phyloP scores from a whole-genome alignment of 2,797 vertebrate genomes.

The Loris lydekkerianus region DNA sequence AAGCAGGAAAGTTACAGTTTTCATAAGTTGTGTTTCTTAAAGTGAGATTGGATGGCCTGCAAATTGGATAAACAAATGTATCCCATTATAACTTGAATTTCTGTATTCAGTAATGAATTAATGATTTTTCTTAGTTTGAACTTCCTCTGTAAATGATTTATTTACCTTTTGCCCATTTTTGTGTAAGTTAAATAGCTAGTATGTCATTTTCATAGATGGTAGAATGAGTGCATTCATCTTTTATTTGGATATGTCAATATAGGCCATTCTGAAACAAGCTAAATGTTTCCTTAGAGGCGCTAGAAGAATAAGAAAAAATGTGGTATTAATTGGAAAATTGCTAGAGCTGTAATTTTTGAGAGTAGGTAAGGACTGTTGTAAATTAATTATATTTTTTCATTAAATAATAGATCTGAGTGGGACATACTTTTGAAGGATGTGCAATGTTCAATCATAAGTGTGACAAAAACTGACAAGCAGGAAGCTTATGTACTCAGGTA shows the following conservation, averaged over 20 bases:
- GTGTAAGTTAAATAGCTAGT: not conserved
- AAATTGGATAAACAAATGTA: not conserved
- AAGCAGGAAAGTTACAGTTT: not conserved
- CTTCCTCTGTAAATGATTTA: not conserved
- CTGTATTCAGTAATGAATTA: not conserved
- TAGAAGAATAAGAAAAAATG: not conserved
- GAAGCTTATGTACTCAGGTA: slow-evolving; percentile 99
- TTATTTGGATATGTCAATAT: not conserved
- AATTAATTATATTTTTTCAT: slow-evolving; percentile 73
- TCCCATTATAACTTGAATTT: not conserved
- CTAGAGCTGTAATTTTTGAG: slow-evolving; percentile 30
- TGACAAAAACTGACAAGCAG: slow-evolving; percentile 99
- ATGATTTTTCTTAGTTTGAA: slow-evolving; percentile 2
- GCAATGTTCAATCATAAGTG: slow-evolving; percentile 99
- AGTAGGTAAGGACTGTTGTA: slow-evolving; percentile 14
- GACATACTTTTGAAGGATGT: slow-evolving; percentile 99
- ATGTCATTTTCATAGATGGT: not conserved
- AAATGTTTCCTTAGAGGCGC: slow-evolving; percentile 6
- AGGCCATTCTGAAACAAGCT: not conserved
- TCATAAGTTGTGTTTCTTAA: not conserved
- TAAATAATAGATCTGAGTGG: slow-evolving; percentile 96
- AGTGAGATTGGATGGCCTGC: not conserved
- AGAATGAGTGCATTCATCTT: not conserved
- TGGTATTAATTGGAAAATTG: not conserved
- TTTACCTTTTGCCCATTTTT: not conserved